A percentile compares a stretch with the other conserved stretches of the same genome.
phyloP scores from a whole-genome alignment of 1,140 invertebrate species.

The Thalassaphorura encarpata region DNA sequence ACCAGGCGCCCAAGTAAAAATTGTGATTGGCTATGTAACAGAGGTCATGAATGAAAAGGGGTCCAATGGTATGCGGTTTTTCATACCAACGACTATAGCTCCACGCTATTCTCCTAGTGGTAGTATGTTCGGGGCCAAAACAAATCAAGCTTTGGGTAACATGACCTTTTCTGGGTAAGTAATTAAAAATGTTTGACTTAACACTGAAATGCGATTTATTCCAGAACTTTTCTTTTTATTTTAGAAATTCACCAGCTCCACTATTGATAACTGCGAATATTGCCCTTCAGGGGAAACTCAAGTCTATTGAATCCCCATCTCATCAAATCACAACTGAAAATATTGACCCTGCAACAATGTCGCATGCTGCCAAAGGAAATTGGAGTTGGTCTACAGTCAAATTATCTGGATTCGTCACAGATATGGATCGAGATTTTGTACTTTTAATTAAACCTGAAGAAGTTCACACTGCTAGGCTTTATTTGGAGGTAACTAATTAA shows the following conservation, averaged over 20 bases:
- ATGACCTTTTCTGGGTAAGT: constrained; percentile 28
- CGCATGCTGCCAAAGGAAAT: constrained; percentile 4
- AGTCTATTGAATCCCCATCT: constrained; percentile 18
- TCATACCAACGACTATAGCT: constrained; percentile 36
- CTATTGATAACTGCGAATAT: neutral
- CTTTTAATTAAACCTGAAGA: constrained; percentile 25
- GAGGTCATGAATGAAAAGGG: constrained; percentile 41
- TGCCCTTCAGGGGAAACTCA: neutral
- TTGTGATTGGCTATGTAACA: constrained; percentile 44
- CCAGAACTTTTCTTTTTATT: neutral
- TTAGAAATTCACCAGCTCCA: neutral
- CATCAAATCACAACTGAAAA: constrained; percentile 18
- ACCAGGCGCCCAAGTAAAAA: constrained; percentile 37
- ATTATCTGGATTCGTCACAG: constrained; percentile 23
- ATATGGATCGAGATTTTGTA: constrained; percentile 34
- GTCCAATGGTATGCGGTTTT: constrained; percentile 37
- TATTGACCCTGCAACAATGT: too few relatives aligned
- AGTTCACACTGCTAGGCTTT: constrained; percentile 22
- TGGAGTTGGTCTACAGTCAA: constrained; percentile 21
- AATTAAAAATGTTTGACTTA: neutral
- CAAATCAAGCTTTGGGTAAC: constrained; percentile 23
- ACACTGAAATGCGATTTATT: neutral
- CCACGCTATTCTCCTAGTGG: constrained; percentile 32
- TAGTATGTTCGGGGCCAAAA: constrained; percentile 20
- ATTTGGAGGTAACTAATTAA: constrained; percentile 27